Evolutionary conservation across 1,140 invertebrate genomes (phyloP).

Genomic region (Bombus vancouverensis): DNA sequence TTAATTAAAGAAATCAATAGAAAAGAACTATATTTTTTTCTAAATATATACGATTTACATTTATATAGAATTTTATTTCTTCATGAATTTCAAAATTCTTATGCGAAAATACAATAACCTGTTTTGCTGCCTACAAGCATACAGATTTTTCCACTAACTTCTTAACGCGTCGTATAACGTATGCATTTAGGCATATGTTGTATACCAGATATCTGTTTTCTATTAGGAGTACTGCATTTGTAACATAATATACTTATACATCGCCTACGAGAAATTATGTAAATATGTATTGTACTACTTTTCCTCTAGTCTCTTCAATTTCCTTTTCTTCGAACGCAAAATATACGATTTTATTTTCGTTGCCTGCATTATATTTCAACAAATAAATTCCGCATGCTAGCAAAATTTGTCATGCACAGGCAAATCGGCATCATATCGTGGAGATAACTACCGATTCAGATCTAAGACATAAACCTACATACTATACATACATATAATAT

Average conservation of each 20-base stretch:
- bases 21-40: background rate
- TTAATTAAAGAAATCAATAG: background rate
- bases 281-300: background rate
- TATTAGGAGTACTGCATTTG: background rate
- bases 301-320: background rate
- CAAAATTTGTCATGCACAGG: background rate
- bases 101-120: background rate
- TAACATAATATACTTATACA: background rate
- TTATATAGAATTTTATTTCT: background rate
- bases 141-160: background rate
- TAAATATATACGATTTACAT: background rate
- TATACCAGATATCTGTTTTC: background rate
- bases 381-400: background rate
- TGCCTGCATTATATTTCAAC: background rate
- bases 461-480: background rate
- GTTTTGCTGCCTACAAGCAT: background rate
- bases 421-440: too few species aligned
- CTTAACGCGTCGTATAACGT: background rate
- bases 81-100: background rate
- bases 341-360: background rate
- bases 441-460: background rate
- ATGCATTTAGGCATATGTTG: background rate
- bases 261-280: background rate
- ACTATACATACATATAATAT: background rate
- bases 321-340: background rate